These are phyloP conservation scores for Tinea semifulvella DNA, from an alignment of 2,888 invertebrate species.

Conservation along the genomic window DNA sequence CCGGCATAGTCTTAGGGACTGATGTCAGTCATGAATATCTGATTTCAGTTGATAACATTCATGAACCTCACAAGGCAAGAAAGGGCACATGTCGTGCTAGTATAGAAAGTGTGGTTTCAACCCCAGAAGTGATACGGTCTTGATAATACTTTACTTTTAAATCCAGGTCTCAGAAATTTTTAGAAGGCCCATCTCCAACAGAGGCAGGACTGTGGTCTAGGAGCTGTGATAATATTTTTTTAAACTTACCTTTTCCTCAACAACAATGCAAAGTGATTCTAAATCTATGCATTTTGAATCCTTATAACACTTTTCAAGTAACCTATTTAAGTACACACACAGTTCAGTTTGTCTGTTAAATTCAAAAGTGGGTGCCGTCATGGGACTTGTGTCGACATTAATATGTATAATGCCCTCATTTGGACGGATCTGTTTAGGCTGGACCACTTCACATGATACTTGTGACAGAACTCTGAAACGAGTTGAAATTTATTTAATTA, in stretches of 20 bases:
- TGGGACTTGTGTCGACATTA: slow-evolving; percentile 86
- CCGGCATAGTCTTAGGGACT: too few relatives aligned
- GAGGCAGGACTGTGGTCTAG: too few relatives aligned
- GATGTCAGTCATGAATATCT: too few relatives aligned
- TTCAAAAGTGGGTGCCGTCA: slow-evolving; percentile 89
- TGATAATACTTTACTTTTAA: too few relatives aligned
- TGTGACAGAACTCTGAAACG: slow-evolving; percentile 79
- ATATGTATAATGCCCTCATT: slow-evolving; percentile 88
- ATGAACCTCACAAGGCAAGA: too few relatives aligned
- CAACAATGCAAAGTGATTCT: slow-evolving; percentile 93
- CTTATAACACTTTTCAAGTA: slow-evolving; percentile 88
- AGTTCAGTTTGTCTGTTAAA: slow-evolving; percentile 77
- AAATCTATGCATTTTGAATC: slow-evolving; percentile 92
- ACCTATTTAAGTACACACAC: slow-evolving; percentile 77
- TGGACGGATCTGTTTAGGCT: slow-evolving; percentile 85
- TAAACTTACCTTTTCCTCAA: slow-evolving; percentile 81
- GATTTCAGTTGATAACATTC: too few relatives aligned
- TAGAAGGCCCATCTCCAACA: too few relatives aligned
- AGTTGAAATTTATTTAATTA: slow-evolving; percentile 3
- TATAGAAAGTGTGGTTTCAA: too few relatives aligned
- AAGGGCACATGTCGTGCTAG: too few relatives aligned
- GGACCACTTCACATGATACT: slow-evolving; percentile 87
- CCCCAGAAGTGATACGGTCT: too few relatives aligned
- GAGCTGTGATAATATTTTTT: too few relatives aligned
- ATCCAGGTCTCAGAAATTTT: too few relatives aligned